phyloP scores from a whole-genome alignment of 2,113 vertebrate species.

The Callorhinus ursinus region DNA sequence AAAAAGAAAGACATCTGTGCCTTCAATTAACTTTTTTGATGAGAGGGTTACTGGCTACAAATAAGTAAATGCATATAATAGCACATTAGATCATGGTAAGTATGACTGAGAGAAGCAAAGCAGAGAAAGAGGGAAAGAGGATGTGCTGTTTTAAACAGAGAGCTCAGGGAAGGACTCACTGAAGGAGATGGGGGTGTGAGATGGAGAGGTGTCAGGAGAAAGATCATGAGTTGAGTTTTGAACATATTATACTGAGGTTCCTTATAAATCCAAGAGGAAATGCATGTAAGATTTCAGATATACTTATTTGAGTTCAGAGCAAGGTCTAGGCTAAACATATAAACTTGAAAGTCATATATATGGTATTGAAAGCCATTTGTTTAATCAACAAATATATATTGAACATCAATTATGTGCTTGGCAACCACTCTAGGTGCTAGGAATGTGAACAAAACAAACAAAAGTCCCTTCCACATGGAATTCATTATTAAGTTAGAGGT shows the following conservation, averaged over 20 bases:
- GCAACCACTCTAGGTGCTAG: not conserved
- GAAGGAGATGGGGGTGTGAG: too few relatives aligned
- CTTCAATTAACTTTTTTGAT: not conserved
- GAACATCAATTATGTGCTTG: not conserved
- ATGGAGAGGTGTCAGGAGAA: not conserved
- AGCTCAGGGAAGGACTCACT: not conserved
- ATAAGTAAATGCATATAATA: not conserved
- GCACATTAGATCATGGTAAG: not conserved
- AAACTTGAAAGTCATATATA: not conserved
- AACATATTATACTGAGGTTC: not conserved
- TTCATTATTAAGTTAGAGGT: not conserved
- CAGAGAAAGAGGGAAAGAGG: rapidly evolving
- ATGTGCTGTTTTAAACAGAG: not conserved
- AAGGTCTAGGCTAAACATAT: not conserved
- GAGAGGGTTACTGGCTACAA: not conserved
- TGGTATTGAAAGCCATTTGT: not conserved
- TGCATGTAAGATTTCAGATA: too few relatives aligned
- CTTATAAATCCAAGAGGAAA: not conserved
- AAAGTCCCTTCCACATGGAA: not conserved
- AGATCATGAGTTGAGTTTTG: not conserved
- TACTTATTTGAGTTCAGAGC: not conserved
- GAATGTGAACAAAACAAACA: not conserved
- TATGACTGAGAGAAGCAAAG: not conserved
- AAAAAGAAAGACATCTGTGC: not conserved
- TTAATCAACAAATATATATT: not conserved